phyloP scores from a whole-genome alignment of 2,888 invertebrate species.

The Drosophila neotestacea region DNA sequence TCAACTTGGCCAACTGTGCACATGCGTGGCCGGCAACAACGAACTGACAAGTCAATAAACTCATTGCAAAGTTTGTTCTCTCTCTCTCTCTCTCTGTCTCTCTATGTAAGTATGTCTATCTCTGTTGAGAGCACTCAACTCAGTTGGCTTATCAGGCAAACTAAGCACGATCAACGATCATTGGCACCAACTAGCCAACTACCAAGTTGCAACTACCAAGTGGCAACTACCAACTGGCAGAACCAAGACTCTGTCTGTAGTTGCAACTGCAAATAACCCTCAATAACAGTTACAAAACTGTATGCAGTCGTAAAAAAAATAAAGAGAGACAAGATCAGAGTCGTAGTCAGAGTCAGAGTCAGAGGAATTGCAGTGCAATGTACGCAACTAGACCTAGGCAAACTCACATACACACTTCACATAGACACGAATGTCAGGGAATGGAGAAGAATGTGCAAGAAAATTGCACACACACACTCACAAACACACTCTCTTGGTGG shows the following conservation, averaged over 20 bases:
- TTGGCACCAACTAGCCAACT: slow-evolving; percentile 56
- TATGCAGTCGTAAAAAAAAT: slow-evolving; percentile 62
- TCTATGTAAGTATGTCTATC: background rate
- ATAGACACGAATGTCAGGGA: slow-evolving; percentile 43
- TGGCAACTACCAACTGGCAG: slow-evolving; percentile 38
- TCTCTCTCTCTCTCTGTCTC: background rate
- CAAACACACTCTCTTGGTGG: slow-evolving; percentile 32
- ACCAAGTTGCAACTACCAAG: slow-evolving; percentile 6
- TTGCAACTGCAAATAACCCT: slow-evolving; percentile 74
- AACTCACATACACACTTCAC: slow-evolving; percentile 28
- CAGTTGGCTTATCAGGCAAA: slow-evolving; percentile 70
- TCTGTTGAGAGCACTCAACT: slow-evolving; percentile 2
- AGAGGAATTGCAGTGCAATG: slow-evolving; percentile 35
- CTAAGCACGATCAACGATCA: slow-evolving; percentile 79
- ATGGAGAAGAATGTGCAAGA: slow-evolving; percentile 69
- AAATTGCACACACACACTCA: slow-evolving; percentile 62
- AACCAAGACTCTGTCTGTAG: slow-evolving; percentile 38
- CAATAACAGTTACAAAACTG: slow-evolving; percentile 82
- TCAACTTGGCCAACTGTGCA: slow-evolving; percentile 62
- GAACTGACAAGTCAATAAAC: slow-evolving; percentile 78
- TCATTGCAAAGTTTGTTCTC: slow-evolving; percentile 48
- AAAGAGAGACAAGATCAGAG: slow-evolving; percentile 25
- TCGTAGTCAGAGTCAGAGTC: slow-evolving; percentile 14
- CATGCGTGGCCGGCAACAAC: slow-evolving; percentile 64
- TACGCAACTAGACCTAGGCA: slow-evolving; percentile 60